Conservation (phyloP, 2,888 invertebrate genomes). For the Flabesymbios commensalis region DNA sequence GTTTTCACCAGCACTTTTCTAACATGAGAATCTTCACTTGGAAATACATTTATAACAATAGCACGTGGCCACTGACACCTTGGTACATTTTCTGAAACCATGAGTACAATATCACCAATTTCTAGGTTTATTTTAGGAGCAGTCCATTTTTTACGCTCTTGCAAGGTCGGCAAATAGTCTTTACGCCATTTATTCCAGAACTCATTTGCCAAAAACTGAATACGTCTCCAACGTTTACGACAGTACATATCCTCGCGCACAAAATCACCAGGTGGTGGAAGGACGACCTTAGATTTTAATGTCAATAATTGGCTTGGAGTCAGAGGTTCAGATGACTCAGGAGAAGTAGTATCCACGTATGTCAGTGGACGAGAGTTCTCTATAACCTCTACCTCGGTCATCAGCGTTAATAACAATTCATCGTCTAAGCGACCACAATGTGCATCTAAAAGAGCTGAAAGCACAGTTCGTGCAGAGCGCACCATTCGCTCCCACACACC, state of each 20-base stretch:
- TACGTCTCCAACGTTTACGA: slow-evolving; percentile 30
- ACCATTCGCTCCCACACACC: slow-evolving; percentile 28
- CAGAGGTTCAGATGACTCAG: slow-evolving; percentile 17
- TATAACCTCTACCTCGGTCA: slow-evolving; percentile 21
- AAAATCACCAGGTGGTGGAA: slow-evolving; percentile 35
- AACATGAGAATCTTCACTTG: neutral
- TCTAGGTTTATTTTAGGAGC: neutral
- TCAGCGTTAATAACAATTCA: slow-evolving; percentile 18
- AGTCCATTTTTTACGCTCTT: slow-evolving; percentile 28
- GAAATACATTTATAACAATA: neutral
- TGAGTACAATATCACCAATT: slow-evolving; percentile 4
- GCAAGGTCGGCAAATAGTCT: slow-evolving; percentile 30
- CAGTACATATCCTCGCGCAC: slow-evolving; percentile 23
- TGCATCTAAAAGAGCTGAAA: slow-evolving; percentile 8
- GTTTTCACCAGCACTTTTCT: neutral
- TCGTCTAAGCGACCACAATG: slow-evolving; percentile 17
- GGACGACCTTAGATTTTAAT: slow-evolving; percentile 16
- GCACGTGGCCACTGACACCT: neutral
- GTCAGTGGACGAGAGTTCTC: slow-evolving; percentile 22
- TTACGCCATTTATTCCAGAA: slow-evolving; percentile 36
- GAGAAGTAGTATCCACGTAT: slow-evolving; percentile 4
- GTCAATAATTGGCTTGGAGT: slow-evolving; percentile 22
- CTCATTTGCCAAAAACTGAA: slow-evolving; percentile 31
- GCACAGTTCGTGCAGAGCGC: slow-evolving; percentile 16
- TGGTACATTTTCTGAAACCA: neutral